These are phyloP conservation scores for Aphidoletes aphidimyza DNA, from an alignment of 2,888 invertebrate genomes.

Conservation along the genomic window DNA sequence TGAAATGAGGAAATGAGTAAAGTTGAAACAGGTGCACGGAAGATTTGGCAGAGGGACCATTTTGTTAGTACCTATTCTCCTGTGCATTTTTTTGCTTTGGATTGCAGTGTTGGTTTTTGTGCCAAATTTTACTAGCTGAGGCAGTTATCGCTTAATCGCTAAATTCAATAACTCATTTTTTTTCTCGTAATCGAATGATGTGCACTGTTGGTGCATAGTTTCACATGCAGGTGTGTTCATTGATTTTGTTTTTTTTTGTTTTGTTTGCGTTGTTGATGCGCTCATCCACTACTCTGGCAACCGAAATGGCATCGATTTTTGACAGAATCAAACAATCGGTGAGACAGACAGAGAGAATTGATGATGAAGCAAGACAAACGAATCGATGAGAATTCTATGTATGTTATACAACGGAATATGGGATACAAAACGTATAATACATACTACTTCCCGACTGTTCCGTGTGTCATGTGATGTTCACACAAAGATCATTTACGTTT, in stretches of 20 bases:
- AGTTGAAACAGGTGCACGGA: constrained; percentile 27
- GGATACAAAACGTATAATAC: neutral
- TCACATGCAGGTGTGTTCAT: neutral
- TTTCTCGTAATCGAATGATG: constrained; percentile 51
- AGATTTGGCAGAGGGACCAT: neutral
- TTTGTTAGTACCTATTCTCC: neutral
- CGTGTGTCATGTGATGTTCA: neutral
- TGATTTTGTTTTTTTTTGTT: neutral
- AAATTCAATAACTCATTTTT: constrained; percentile 51
- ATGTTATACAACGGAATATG: too few relatives aligned
- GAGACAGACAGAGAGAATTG: neutral
- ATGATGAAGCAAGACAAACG: neutral
- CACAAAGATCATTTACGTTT: constrained; percentile 7
- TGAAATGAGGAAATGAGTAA: neutral
- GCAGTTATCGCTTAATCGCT: constrained; percentile 20
- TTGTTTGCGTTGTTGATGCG: neutral
- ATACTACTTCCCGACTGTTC: constrained; percentile 17
- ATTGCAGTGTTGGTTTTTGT: neutral
- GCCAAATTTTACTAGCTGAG: neutral
- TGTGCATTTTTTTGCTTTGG: neutral
- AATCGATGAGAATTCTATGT: too few relatives aligned
- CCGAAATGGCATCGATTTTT: neutral
- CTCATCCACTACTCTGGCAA: too few relatives aligned
- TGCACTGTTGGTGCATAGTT: neutral
- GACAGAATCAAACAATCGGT: neutral